phyloP scores from a whole-genome alignment of 2,888 invertebrate species.

The Azorinus chamasolen region DNA sequence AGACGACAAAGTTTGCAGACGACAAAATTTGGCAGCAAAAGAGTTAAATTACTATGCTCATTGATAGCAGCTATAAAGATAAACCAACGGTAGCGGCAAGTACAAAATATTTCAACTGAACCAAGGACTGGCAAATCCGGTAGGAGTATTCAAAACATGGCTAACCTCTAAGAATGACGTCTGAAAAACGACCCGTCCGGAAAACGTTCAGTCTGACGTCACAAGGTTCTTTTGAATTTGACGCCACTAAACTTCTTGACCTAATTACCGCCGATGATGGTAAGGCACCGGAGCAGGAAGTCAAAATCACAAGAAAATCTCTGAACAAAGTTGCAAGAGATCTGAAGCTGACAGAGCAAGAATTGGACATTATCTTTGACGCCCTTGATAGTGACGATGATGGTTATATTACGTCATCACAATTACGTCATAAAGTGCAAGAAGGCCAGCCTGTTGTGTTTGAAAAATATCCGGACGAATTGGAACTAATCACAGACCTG shows the following conservation, averaged over 20 bases:
- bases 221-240: conserved; percentile 60
- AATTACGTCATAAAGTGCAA: conserved; percentile 46
- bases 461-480: conserved; percentile 49
- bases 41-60: too few relatives aligned
- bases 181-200: conserved; percentile 19
- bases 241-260: conserved; percentile 51
- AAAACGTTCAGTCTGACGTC: conserved; percentile 42
- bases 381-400: conserved; percentile 78
- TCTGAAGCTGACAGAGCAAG: conserved; percentile 70
- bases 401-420: conserved; percentile 72
- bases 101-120: too few relatives aligned
- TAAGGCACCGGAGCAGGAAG: conserved; percentile 28
- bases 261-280: conserved; percentile 37
- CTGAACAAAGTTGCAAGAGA: conserved; percentile 64
- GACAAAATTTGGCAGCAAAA: too few relatives aligned
- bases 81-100: too few relatives aligned
- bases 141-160: too few relatives aligned
- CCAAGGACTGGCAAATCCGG: too few relatives aligned
- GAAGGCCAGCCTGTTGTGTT: conserved; percentile 33
- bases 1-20: too few relatives aligned
- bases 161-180: too few relatives aligned
- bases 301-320: conserved; percentile 63
- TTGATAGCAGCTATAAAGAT: too few relatives aligned
- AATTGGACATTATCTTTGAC: conserved; percentile 75
- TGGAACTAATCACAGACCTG: conserved; percentile 47